These are phyloP conservation scores for Struthio camelus DNA, from an alignment of 2,113 vertebrate genomes.

Conservation along the genomic window DNA sequence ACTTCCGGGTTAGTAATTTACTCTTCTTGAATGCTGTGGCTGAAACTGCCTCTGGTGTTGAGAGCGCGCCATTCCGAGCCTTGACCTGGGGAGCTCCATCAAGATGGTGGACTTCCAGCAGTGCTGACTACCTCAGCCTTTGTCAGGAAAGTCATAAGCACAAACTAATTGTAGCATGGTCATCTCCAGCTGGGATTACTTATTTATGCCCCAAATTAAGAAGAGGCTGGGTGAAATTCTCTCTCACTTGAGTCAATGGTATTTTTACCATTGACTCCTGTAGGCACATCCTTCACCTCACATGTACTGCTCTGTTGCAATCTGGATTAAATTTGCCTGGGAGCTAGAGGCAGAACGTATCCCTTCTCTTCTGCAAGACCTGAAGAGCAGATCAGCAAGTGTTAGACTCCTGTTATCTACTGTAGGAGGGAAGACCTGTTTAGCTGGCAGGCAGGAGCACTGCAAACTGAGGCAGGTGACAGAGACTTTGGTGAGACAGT, in stretches of 20 bases:
- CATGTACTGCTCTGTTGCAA: neutral
- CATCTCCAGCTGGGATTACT: neutral
- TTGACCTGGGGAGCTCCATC: neutral
- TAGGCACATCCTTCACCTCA: neutral
- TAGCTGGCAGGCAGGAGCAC: too few species aligned
- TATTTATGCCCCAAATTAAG: neutral
- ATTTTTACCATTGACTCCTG: neutral
- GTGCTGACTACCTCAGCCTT: neutral
- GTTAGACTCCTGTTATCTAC: neutral
- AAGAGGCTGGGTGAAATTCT: neutral
- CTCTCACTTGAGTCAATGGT: accelerated
- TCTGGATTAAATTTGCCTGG: neutral
- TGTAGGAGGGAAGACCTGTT: neutral
- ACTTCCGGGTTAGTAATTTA: neutral
- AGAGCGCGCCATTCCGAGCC: neutral
- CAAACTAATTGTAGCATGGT: too few species aligned
- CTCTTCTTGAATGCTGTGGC: neutral
- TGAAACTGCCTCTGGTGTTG: neutral
- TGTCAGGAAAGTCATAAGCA: neutral
- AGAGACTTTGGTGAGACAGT: too few species aligned
- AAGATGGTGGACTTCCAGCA: neutral
- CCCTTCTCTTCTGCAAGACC: too few species aligned
- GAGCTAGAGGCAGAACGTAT: neutral
- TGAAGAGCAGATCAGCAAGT: neutral
- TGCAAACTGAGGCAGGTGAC: neutral